Evolutionary conservation across 2,113 vertebrate species (phyloP).

Genomic region (Gavialis gangeticus): DNA sequence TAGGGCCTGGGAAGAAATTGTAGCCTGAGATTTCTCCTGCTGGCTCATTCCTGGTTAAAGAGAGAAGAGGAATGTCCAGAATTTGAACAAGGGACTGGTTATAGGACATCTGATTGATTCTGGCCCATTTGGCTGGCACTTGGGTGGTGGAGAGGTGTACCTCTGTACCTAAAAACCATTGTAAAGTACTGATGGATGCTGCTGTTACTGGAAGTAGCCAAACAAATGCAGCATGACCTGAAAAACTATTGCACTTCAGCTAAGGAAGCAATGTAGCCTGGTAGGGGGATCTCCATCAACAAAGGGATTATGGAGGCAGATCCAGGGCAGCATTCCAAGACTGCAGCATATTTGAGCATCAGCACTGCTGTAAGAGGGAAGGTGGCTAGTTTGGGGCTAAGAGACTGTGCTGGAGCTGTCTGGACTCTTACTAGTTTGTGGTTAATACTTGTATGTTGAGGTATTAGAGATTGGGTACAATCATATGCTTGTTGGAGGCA

Average conservation of each 20-base stretch:
- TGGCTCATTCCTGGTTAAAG: background rate
- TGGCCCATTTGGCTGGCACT: background rate
- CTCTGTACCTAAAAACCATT: background rate
- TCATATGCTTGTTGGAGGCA: rapidly evolving
- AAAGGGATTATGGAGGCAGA: background rate
- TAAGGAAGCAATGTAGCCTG: background rate
- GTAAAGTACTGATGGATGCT: background rate
- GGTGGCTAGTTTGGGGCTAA: background rate
- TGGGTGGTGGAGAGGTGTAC: background rate
- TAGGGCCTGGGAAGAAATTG: background rate
- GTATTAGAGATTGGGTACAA: background rate
- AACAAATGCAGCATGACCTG: background rate
- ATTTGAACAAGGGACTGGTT: background rate
- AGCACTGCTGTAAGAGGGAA: background rate
- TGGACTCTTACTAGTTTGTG: background rate
- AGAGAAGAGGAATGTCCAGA: background rate
- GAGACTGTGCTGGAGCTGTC: background rate
- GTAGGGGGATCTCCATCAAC: too few species aligned
- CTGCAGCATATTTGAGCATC: background rate
- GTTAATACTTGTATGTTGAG: background rate
- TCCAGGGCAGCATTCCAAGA: background rate
- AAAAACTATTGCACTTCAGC: background rate
- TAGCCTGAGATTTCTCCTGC: background rate
- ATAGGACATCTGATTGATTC: background rate
- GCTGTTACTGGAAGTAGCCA: background rate